These are phyloP conservation scores for Urophycis tenuis DNA, from an alignment of 2,797 vertebrate genomes.

Conservation along the genomic window DNA sequence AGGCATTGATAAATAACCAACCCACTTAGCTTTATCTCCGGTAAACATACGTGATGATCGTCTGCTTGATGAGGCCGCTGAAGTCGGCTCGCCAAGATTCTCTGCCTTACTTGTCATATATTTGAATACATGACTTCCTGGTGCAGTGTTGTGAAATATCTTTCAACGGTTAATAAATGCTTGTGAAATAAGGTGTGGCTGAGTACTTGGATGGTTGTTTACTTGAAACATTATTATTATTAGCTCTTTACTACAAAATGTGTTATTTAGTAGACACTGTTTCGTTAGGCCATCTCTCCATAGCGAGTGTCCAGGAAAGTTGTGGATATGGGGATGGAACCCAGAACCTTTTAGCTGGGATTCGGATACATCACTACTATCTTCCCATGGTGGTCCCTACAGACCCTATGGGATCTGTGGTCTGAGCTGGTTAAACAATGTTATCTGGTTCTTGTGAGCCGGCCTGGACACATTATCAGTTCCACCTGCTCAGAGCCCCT, in stretches of 20 bases:
- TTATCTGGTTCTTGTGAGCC: neutral
- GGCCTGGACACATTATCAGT: neutral
- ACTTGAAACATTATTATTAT: neutral
- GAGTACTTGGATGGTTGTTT: neutral
- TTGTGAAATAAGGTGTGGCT: neutral
- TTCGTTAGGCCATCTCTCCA: neutral
- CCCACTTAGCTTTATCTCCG: neutral
- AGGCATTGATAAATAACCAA: neutral
- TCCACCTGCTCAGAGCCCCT: neutral
- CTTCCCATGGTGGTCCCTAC: neutral
- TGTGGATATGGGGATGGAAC: too few relatives aligned
- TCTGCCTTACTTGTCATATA: neutral
- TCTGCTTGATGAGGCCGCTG: neutral
- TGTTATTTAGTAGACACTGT: neutral
- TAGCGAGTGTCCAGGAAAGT: neutral
- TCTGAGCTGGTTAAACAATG: neutral
- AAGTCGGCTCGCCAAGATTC: neutral
- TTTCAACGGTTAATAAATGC: neutral
- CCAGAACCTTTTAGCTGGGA: neutral
- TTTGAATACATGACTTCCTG: neutral
- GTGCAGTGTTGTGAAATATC: neutral
- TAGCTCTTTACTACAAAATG: neutral
- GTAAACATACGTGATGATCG: neutral
- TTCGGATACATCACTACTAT: neutral
- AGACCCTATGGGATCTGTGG: neutral